phyloP scores from a whole-genome alignment of 2,113 vertebrate genomes.

The Raja brachyura region DNA sequence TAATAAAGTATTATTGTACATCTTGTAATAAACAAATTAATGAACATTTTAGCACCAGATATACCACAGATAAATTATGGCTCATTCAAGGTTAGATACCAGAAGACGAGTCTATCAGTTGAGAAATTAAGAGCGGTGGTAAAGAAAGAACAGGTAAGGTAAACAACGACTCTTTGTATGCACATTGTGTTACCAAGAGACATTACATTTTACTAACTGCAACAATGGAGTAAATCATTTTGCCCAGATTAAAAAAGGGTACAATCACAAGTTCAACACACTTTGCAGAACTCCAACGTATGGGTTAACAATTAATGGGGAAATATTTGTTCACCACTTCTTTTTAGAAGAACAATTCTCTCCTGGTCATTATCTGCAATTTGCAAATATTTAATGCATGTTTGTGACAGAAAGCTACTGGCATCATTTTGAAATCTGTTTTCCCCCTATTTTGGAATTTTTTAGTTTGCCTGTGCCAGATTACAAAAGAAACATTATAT shows the following conservation, averaged over 20 bases:
- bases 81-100: no score
- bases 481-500: background rate
- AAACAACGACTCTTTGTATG: background rate
- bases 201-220: background rate
- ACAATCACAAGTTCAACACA: no score
- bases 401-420: background rate
- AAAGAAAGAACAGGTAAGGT: background rate
- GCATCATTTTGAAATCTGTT: background rate
- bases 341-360: background rate
- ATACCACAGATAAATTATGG: background rate
- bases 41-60: background rate
- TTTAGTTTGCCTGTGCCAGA: background rate
- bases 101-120: background rate
- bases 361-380: background rate
- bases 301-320: background rate
- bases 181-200: background rate
- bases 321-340: background rate
- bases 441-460: background rate
- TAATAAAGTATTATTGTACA: no score
- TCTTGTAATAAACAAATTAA: no score
- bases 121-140: background rate
- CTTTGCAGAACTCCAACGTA: background rate
- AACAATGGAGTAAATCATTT: background rate
- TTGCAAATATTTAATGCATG: conserved; percentile 12
- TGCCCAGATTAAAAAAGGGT: background rate